Conservation (phyloP, 1,140 invertebrate genomes). For the Bathynomus jamesi region DNA sequence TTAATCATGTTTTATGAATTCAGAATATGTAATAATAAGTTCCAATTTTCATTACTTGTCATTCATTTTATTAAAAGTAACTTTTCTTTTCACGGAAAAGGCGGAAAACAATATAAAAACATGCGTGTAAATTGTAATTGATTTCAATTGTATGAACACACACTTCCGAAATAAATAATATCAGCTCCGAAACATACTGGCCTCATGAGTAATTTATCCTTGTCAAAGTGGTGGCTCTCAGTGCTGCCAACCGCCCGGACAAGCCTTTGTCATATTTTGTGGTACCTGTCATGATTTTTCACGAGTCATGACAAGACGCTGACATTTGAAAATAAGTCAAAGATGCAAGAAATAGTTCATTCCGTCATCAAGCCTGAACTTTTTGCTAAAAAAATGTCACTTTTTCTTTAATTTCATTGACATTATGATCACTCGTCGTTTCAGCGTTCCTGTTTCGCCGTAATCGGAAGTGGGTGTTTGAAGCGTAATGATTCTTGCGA, state of each 20-base stretch:
- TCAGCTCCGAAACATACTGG: too few relatives aligned
- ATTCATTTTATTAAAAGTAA: too few relatives aligned
- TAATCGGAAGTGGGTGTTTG: background rate
- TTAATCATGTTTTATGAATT: too few relatives aligned
- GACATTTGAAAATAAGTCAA: slow-evolving; percentile 1
- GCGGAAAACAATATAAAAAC: too few relatives aligned
- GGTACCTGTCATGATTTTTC: slow-evolving; percentile 1
- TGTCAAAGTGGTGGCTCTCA: background rate
- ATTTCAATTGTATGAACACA: too few relatives aligned
- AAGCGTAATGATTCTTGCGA: background rate
- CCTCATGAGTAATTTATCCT: background rate
- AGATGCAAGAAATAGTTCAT: background rate
- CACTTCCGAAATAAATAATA: too few relatives aligned
- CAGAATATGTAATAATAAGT: too few relatives aligned
- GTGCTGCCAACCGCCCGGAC: background rate
- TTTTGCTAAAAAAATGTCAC: background rate
- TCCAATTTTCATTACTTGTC: too few relatives aligned
- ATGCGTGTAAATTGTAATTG: too few relatives aligned
- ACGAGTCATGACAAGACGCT: background rate
- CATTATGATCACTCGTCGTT: background rate
- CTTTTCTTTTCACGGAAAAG: too few relatives aligned
- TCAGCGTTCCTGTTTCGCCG: background rate
- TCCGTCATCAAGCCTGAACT: background rate
- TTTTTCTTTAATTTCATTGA: background rate
- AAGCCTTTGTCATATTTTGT: background rate